Conservation (phyloP, 2,888 invertebrate species). For the Stenoptilia bipunctidactyla region DNA sequence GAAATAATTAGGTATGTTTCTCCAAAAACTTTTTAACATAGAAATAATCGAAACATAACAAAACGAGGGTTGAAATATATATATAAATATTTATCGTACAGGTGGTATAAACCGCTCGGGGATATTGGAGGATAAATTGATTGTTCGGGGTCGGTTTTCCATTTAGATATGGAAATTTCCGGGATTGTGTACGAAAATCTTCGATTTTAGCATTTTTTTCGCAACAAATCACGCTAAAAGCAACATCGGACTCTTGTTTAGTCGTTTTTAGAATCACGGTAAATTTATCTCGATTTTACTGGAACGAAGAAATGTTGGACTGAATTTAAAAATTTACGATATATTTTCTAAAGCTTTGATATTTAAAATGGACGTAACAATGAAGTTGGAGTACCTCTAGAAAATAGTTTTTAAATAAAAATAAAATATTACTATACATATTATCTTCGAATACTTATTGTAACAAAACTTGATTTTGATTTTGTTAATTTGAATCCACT, state of each 20-base stretch:
- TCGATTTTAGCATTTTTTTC: slow-evolving; percentile 56
- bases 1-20: slow-evolving; percentile 8
- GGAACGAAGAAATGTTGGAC: background rate
- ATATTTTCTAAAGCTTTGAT: too few species aligned
- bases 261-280: slow-evolving; percentile 2
- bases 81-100: slow-evolving; percentile 69
- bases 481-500: too few species aligned
- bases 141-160: slow-evolving; percentile 71
- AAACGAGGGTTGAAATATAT: slow-evolving; percentile 45
- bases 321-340: background rate
- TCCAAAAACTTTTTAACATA: slow-evolving; percentile 4
- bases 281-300: background rate
- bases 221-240: slow-evolving; percentile 55
- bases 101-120: slow-evolving; percentile 69
- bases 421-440: too few species aligned
- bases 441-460: too few species aligned
- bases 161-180: slow-evolving; percentile 71
- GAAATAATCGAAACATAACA: slow-evolving; percentile 23
- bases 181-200: slow-evolving; percentile 68
- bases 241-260: slow-evolving; percentile 25
- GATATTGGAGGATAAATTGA: slow-evolving; percentile 71
- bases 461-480: too few species aligned
- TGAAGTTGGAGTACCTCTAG: too few species aligned
- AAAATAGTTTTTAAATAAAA: too few species aligned
- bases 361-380: too few species aligned